Evolutionary conservation across 1,140 invertebrate species (phyloP).

Genomic region (Cyphomyrmex costatus): DNA sequence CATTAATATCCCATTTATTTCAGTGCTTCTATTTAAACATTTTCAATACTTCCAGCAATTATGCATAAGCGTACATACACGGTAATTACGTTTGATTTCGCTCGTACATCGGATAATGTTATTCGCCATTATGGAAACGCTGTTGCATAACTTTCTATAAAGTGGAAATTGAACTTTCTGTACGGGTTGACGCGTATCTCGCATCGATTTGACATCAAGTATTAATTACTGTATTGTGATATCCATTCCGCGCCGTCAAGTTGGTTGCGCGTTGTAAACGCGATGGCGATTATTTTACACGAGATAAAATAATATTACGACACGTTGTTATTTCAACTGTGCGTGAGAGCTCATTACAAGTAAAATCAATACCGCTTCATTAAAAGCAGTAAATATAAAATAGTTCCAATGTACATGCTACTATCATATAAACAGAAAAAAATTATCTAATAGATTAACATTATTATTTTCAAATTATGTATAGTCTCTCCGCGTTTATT

Average conservation of each 20-base stretch:
- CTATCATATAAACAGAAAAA: neutral
- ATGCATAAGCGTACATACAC: neutral
- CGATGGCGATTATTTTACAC: conserved; percentile 52
- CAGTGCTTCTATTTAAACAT: conserved; percentile 23
- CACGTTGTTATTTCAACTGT: conserved; percentile 21
- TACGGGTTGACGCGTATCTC: conserved; percentile 52
- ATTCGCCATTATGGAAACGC: conserved; percentile 58
- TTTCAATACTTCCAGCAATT: conserved; percentile 35
- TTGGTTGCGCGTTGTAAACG: conserved; percentile 47
- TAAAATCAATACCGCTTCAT: conserved; percentile 18
- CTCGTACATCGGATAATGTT: conserved; percentile 43
- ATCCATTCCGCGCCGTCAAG: conserved; percentile 56
- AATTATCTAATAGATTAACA: neutral
- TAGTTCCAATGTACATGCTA: neutral
- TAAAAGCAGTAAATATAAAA: conserved; percentile 13
- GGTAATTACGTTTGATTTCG: conserved; percentile 57
- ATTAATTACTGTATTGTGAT: conserved; percentile 60
- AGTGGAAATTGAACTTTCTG: conserved; percentile 62
- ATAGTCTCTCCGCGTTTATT: neutral
- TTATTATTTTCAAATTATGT: neutral
- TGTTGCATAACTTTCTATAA: conserved; percentile 54
- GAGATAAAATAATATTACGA: conserved; percentile 25
- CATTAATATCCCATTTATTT: conserved; percentile 45
- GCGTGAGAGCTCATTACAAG: neutral
- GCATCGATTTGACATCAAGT: conserved; percentile 42